Evolutionary conservation across 2,113 vertebrate genomes (phyloP).

Genomic region (Thalassarche chlororhynchos): DNA sequence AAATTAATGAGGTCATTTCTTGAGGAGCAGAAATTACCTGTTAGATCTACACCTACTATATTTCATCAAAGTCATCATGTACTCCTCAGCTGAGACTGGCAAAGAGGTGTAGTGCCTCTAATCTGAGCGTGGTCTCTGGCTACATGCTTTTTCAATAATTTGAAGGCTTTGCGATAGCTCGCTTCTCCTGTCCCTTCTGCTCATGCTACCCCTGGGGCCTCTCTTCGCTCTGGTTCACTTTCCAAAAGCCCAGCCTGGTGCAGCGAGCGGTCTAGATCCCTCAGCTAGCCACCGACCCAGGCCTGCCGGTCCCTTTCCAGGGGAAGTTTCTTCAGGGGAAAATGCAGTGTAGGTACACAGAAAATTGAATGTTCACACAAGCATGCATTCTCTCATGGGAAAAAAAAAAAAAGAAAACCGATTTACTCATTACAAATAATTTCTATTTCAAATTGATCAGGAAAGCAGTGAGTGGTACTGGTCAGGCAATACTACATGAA

Average conservation of each 20-base stretch:
- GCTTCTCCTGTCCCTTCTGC: not conserved
- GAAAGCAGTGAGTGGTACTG: not conserved
- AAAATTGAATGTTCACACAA: not conserved
- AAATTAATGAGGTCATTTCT: not conserved
- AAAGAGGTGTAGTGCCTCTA: not conserved
- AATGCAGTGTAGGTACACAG: not conserved
- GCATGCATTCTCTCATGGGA: fast-evolving
- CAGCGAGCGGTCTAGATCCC: not conserved
- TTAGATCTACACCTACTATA: not conserved
- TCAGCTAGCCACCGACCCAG: not conserved
- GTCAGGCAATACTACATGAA: not conserved
- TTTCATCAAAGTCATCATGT: not conserved
- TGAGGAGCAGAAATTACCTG: not conserved
- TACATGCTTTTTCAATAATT: not conserved
- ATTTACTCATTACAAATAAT: not conserved
- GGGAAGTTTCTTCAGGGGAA: not conserved
- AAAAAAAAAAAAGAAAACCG: not conserved
- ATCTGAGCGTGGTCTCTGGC: not conserved
- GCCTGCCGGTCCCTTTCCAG: not conserved
- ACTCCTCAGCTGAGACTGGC: not conserved
- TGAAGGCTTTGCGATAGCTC: not conserved
- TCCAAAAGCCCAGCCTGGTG: not conserved
- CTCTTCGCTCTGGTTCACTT: not conserved
- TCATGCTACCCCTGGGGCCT: not conserved
- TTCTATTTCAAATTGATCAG: not conserved